Evolutionary conservation across 30 jellyfish, hydroid and myxozoan species (phyloP).

Genomic region (Aurelia sp.): DNA sequence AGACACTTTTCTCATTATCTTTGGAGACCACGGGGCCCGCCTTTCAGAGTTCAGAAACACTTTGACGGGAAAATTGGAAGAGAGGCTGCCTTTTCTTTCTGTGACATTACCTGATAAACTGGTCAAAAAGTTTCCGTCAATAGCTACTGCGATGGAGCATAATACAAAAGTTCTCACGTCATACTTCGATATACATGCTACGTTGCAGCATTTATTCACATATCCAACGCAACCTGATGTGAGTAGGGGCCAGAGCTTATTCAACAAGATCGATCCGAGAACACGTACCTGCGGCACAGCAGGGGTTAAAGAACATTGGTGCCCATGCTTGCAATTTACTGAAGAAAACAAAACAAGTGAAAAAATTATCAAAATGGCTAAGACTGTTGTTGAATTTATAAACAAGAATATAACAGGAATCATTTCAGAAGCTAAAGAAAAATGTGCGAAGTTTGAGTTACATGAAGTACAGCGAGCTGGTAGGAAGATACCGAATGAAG

Average conservation of each 20-base stretch:
- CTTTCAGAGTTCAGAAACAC: conserved; percentile 75
- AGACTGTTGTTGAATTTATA: conserved; percentile 54
- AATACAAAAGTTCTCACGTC: conserved; percentile 75
- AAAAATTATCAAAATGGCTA: conserved; percentile 30
- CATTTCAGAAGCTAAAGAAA: conserved; percentile 19
- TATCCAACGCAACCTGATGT: conserved; percentile 38
- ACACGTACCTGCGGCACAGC: conserved; percentile 82
- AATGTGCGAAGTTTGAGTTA: conserved; percentile 56
- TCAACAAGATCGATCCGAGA: conserved; percentile 27
- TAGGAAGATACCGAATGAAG: conserved; percentile 18
- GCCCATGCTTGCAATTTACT: conserved; percentile 74
- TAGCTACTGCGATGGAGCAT: conserved; percentile 34
- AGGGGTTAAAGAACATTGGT: conserved; percentile 81
- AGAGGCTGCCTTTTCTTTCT: conserved; percentile 82
- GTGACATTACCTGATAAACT: conserved; percentile 59
- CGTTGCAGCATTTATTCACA: conserved; percentile 44
- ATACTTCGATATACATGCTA: conserved; percentile 80
- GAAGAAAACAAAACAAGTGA: neutral
- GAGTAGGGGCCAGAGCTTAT: conserved; percentile 70
- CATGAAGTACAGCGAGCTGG: conserved; percentile 67
- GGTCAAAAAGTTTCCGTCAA: conserved; percentile 11
- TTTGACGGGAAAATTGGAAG: conserved; percentile 84
- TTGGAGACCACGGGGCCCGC: conserved; percentile 91
- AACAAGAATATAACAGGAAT: conserved; percentile 23
- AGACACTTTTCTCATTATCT: conserved; percentile 56